Conservation (phyloP, 2,888 invertebrate species). For the Rhodophaea formosa region DNA sequence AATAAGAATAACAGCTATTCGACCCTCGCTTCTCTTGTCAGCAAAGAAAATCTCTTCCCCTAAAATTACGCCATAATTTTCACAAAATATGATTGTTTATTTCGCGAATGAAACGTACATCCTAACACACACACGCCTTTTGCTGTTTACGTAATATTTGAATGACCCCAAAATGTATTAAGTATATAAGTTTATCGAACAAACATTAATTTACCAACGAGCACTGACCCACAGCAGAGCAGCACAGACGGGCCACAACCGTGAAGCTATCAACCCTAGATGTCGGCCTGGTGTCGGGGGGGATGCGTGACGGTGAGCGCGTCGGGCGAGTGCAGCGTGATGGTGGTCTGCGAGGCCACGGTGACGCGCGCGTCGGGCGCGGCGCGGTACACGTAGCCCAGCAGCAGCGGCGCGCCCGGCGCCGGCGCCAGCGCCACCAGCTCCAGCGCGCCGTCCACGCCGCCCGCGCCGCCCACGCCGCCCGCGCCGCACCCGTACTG, state of each 20-base stretch:
- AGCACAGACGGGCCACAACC: neutral
- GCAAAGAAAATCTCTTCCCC: no score
- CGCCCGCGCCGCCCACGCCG: constrained; percentile 34
- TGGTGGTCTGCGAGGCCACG: constrained; percentile 68
- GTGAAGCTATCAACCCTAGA: neutral
- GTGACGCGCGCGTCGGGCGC: constrained; percentile 37
- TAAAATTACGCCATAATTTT: no score
- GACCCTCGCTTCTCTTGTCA: no score
- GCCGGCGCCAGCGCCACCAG: constrained; percentile 67
- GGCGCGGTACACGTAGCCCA: constrained; percentile 64
- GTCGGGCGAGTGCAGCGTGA: constrained; percentile 69
- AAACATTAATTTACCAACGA: no score
- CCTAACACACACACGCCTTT: no score
- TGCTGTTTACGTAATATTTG: no score
- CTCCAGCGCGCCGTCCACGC: constrained; percentile 41
- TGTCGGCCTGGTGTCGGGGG: neutral
- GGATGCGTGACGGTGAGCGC: constrained; percentile 48
- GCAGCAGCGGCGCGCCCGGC: constrained; percentile 65
- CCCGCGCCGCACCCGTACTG: constrained; percentile 56
- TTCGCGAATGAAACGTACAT: no score
- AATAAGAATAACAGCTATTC: no score
- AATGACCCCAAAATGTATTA: no score
- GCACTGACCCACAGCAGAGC: no score
- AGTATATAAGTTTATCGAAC: no score
- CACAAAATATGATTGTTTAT: no score